A percentile compares a stretch with the other conserved stretches of the same genome.
Conservation (phyloP, 2,113 vertebrate genomes). For the Eurypyga helias region DNA sequence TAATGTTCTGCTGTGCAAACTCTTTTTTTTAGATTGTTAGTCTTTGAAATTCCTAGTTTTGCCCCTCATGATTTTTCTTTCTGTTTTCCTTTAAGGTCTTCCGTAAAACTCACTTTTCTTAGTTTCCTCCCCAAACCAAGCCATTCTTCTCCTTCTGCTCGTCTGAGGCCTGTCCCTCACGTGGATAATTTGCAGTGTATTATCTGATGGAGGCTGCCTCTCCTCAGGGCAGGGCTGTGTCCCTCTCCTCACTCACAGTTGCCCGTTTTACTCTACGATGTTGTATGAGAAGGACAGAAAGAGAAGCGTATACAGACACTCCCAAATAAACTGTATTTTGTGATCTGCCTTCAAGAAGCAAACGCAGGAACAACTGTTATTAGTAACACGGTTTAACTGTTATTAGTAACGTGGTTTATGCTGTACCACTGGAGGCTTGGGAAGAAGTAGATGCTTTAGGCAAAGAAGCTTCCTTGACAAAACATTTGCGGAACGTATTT, state of each 20-base stretch:
- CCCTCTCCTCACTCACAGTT: background rate
- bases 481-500: background rate
- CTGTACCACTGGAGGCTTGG: background rate
- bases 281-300: constrained; percentile 13
- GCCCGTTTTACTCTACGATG: background rate
- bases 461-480: background rate
- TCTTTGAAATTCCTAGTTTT: background rate
- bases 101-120: background rate
- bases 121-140: background rate
- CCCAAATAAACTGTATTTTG: background rate
- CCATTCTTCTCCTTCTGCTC: background rate
- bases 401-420: background rate
- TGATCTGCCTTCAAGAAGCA: constrained; percentile 1
- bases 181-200: background rate
- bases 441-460: background rate
- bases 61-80: background rate
- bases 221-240: constrained; percentile 14
- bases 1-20: background rate
- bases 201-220: constrained; percentile 32
- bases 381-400: background rate
- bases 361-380: background rate
- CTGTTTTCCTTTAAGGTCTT: background rate
- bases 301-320: background rate
- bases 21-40: background rate
- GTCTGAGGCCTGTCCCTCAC: background rate